These are phyloP conservation scores for Spicauda simplicius DNA, from an alignment of 2,888 invertebrate genomes.

Conservation along the genomic window DNA sequence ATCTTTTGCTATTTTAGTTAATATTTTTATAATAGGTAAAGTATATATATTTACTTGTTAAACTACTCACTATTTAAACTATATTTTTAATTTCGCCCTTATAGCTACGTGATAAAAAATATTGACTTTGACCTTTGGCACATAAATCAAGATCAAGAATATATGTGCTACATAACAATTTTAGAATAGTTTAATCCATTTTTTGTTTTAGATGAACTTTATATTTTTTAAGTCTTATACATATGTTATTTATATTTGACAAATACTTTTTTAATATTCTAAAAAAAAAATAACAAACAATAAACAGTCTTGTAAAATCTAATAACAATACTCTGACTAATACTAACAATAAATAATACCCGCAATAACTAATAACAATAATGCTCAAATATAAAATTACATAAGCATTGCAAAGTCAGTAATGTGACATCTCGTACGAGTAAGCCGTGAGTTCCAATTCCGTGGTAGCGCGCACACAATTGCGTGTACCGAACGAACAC, in stretches of 20 bases:
- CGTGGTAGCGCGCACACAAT: constrained; percentile 25
- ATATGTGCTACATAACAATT: background rate
- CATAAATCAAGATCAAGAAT: background rate
- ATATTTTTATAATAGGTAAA: too few relatives aligned
- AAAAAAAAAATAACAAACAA: too few relatives aligned
- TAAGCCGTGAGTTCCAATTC: constrained; percentile 32
- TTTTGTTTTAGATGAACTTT: background rate
- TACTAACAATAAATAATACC: too few relatives aligned
- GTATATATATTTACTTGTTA: too few relatives aligned
- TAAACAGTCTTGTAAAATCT: too few relatives aligned
- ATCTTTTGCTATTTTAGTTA: too few relatives aligned
- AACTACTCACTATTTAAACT: too few relatives aligned
- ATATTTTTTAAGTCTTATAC: background rate
- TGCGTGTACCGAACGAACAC: constrained; percentile 29
- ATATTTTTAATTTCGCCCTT: too few relatives aligned
- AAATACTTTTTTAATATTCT: too few relatives aligned
- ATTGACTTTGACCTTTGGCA: background rate
- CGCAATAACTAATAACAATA: too few relatives aligned
- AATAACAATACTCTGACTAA: too few relatives aligned
- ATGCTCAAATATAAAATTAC: background rate
- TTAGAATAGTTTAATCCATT: background rate
- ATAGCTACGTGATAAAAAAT: background rate
- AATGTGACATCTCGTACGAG: constrained; percentile 12
- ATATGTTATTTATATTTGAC: background rate
- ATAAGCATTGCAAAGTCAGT: background rate